Evolutionary conservation across 2,797 vertebrate genomes (phyloP).

Genomic region (Molossus alvarezi): DNA sequence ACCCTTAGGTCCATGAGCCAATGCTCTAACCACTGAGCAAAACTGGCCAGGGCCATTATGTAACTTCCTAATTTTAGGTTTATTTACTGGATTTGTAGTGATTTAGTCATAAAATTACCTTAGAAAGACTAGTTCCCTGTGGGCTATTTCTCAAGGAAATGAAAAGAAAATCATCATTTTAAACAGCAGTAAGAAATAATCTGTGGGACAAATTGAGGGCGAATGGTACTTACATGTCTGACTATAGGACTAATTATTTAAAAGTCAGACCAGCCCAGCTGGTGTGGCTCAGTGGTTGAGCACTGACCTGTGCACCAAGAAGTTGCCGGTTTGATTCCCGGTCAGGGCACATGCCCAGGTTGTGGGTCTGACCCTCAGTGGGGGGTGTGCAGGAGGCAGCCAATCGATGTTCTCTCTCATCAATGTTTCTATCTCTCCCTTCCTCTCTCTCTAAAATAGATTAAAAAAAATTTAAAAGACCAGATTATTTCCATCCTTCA

Average conservation of each 20-base stretch:
- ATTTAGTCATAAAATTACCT: constrained; percentile 23
- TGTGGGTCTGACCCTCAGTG: too few species aligned
- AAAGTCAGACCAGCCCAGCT: constrained; percentile 40
- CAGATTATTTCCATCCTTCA: constrained; percentile 29
- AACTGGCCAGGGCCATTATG: not conserved
- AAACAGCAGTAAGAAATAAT: constrained; percentile 33
- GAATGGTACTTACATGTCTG: not conserved
- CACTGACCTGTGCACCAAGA: too few species aligned
- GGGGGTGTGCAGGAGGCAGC: too few species aligned
- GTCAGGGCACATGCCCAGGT: too few species aligned
- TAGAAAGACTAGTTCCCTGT: not conserved
- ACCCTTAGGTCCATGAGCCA: too few species aligned
- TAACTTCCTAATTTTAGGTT: constrained; percentile 63
- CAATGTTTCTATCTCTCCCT: too few species aligned
- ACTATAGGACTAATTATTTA: constrained; percentile 62
- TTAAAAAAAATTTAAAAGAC: not conserved
- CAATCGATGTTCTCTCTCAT: too few species aligned
- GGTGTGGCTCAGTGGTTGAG: too few species aligned
- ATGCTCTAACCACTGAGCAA: too few species aligned
- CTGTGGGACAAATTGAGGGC: not conserved
- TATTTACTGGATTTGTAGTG: constrained; percentile 14
- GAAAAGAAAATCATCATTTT: constrained; percentile 28
- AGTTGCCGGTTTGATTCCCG: too few species aligned
- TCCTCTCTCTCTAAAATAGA: too few species aligned
- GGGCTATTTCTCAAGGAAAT: constrained; percentile 47